Base-by-base conservation (phyloP, 2,797 vertebrate genomes). In the Monodelphis domestica region DNA sequence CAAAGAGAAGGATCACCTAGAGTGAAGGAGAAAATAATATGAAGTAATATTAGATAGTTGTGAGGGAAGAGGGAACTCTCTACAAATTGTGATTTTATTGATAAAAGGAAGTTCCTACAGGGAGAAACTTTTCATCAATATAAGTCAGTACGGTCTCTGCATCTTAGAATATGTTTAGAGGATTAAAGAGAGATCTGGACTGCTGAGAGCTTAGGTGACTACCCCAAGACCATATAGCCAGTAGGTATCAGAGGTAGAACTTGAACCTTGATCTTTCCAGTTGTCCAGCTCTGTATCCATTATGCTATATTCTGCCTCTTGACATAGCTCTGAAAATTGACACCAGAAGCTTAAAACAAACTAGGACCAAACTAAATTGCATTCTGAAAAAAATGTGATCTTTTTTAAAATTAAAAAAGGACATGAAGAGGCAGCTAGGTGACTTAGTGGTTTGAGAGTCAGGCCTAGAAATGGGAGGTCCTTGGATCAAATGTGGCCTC, bases 341-440 rank as follows among this genome's bases (percentile, higher is more conserved):
- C 5, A 5, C 2, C 11, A 51, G 57, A 78, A 57, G 4, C 28
- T 52, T 88, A 12, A 84, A 93, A 53, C 59, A 89, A 0, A 63
- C 7, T 11, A 7, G 12, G 6, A 50, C 55, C 91, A 90, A n/a
- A 56, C 24, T 55, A 29, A 55, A n/a, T 95, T 91, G 88, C 12
- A 52, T 94, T 2, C 52, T 6, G 38, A 89, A 91, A 96, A n/a
- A 63, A 52, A 12, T 63, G 87, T 90, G 63, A 6, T 78, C n/a
- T 56, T 63, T n/a, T 63, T 54, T 54, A 54, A 54, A 15, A 12
- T 54, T 14, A 63, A 33, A 63, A 63, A 63, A 63, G 30, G 57
- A 15, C 10, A 59, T 59, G 30, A n/a, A n/a, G n/a, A n/a, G n/a
- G n/a, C n/a, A n/a, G n/a, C n/a, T n/a, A n/a, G n/a, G n/a, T n/a